Conservation (phyloP, 2,797 vertebrate genomes). For the Mormyrops attenuatus region DNA sequence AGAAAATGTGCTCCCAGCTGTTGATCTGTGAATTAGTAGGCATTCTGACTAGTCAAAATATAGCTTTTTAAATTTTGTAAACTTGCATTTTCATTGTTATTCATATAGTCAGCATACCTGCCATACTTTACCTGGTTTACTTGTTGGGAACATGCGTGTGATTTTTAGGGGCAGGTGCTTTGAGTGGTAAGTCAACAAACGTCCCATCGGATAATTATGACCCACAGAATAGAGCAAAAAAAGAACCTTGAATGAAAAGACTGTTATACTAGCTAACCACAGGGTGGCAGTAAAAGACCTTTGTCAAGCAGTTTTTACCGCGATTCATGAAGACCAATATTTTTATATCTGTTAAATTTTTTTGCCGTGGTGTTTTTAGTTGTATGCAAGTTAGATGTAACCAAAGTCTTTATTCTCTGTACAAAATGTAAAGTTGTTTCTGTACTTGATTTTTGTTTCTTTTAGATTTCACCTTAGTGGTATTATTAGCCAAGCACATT, state of each 20-base stretch:
- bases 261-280: conserved; percentile 44
- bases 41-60: not conserved
- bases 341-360: not conserved
- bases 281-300: conserved; percentile 53
- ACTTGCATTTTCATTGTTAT: not conserved
- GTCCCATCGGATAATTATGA: not conserved
- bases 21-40: not conserved
- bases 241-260: not conserved
- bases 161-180: not conserved
- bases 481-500: not conserved
- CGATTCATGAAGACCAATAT: not conserved
- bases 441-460: not conserved
- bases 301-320: not conserved
- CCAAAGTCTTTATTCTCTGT: not conserved
- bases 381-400: not conserved
- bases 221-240: not conserved
- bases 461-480: conserved; percentile 15
- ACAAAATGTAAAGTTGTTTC: not conserved
- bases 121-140: not conserved
- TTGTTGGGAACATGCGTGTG: not conserved
- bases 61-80: not conserved
- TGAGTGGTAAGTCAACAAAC: not conserved
- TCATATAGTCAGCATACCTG: not conserved
- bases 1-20: not conserved
- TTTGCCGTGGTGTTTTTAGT: not conserved